Evolutionary conservation across 2,888 invertebrate species (phyloP).

Genomic region (Laspeyria flexula): DNA sequence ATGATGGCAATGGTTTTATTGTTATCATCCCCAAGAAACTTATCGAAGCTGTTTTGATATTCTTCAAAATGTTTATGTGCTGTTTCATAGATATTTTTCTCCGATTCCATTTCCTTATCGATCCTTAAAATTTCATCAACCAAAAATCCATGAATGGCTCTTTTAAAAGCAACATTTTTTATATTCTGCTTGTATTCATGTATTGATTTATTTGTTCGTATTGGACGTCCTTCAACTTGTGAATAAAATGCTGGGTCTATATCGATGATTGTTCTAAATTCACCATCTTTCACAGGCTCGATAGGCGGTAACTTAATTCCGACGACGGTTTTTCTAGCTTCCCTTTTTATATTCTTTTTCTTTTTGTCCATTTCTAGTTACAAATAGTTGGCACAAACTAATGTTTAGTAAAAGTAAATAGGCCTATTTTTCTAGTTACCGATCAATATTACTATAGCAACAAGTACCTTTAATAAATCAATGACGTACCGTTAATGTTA

Average conservation of each 20-base stretch:
- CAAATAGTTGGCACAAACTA: not conserved
- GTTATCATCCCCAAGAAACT: slow-evolving; percentile 78
- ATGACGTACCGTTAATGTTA: not conserved
- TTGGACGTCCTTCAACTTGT: slow-evolving; percentile 86
- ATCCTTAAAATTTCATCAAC: slow-evolving; percentile 77
- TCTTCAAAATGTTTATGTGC: slow-evolving; percentile 74
- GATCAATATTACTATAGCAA: slow-evolving; percentile 73
- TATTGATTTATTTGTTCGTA: slow-evolving; percentile 83
- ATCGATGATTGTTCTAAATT: slow-evolving; percentile 85
- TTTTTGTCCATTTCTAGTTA: slow-evolving; percentile 40
- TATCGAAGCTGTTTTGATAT: slow-evolving; percentile 77
- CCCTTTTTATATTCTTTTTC: slow-evolving; percentile 57
- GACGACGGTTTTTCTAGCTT: slow-evolving; percentile 58
- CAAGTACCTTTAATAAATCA: slow-evolving; percentile 20
- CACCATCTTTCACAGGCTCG: slow-evolving; percentile 52
- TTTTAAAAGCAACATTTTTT: slow-evolving; percentile 72
- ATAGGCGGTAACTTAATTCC: slow-evolving; percentile 76
- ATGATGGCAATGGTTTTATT: slow-evolving; percentile 79
- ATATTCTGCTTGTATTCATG: slow-evolving; percentile 84
- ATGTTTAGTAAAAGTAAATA: slow-evolving; percentile 5
- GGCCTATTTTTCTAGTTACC: not conserved
- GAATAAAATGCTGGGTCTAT: slow-evolving; percentile 88
- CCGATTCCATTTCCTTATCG: slow-evolving; percentile 72
- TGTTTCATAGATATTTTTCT: slow-evolving; percentile 66
- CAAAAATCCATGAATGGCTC: slow-evolving; percentile 69